Percentiles rank a stretch among this genome's conserved stretches.
phyloP scores from a whole-genome alignment of 2,797 vertebrate genomes.

The Allobates femoralis region DNA sequence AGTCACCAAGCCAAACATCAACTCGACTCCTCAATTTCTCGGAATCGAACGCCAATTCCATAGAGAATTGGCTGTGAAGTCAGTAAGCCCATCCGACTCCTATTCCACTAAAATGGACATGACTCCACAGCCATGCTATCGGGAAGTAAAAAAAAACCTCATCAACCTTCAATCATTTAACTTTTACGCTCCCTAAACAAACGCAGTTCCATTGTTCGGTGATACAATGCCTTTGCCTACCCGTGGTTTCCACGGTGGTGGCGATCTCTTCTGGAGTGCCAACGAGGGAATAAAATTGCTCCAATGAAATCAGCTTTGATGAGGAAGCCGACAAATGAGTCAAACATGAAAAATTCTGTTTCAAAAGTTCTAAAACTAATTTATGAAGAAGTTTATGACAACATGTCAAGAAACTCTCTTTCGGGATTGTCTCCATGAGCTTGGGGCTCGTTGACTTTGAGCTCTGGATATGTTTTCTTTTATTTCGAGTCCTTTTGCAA shows the following conservation, averaged over 20 bases:
- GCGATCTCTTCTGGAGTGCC: background rate
- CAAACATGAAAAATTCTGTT: background rate
- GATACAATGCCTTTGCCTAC: background rate
- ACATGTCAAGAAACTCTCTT: background rate
- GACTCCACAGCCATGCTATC: no score
- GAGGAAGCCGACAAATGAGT: background rate
- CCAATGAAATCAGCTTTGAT: background rate
- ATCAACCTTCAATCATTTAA: background rate
- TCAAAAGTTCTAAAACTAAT: background rate
- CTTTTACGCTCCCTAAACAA: background rate
- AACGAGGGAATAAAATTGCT: background rate
- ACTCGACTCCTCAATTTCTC: no score
- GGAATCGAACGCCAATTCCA: no score
- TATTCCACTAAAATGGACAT: no score
- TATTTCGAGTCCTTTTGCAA: slow-evolving; percentile 17
- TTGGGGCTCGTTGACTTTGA: background rate
- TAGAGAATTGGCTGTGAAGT: no score
- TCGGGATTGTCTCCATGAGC: background rate
- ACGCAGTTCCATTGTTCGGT: background rate
- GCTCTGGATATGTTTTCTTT: background rate
- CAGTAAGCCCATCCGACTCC: no score
- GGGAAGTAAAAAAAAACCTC: no score
- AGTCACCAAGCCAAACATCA: no score
- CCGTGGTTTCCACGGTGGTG: background rate
- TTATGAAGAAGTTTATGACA: background rate